A percentile compares a stretch with the other conserved stretches of the same genome.
phyloP scores from a whole-genome alignment of 2,888 invertebrate species.

The Drosophila melanocephala region DNA sequence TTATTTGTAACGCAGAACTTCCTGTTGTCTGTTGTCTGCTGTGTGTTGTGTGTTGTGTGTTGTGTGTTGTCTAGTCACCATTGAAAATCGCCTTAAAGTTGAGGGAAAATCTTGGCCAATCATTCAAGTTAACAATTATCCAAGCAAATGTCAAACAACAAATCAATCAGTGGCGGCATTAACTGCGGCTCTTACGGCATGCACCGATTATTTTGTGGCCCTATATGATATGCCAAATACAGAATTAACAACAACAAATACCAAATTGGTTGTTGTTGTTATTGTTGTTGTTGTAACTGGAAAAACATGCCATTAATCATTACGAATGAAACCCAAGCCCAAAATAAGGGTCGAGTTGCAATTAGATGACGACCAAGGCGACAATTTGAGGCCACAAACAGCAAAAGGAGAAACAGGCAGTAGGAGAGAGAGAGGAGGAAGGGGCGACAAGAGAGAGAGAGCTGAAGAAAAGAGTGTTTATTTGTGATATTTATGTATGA shows the following conservation, averaged over 20 bases:
- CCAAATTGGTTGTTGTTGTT: conserved; percentile 21
- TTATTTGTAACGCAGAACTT: conserved; percentile 39
- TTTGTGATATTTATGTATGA: conserved; percentile 3
- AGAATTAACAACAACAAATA: conserved; percentile 9
- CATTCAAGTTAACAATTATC: conserved; percentile 76
- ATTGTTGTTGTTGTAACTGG: conserved; percentile 11
- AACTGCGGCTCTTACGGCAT: conserved; percentile 30
- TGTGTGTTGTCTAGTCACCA: conserved; percentile 36
- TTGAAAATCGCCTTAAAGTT: conserved; percentile 66
- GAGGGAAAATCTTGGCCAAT: conserved; percentile 63
- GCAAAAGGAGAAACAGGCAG: conserved; percentile 1
- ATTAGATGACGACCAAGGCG: conserved; percentile 40
- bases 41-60: background rate
- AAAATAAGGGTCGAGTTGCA: conserved; percentile 30
- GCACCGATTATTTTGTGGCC: conserved; percentile 1
- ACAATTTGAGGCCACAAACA: conserved; percentile 38
- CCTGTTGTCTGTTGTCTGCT: conserved; percentile 24
- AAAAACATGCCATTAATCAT: conserved; percentile 67
- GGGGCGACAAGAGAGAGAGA: background rate
- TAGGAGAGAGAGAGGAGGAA: background rate
- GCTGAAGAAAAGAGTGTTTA: conserved; percentile 2
- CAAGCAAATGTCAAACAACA: conserved; percentile 61
- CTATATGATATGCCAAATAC: conserved; percentile 35
- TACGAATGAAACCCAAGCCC: conserved; percentile 13
- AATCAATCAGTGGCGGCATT: conserved; percentile 72